These are phyloP conservation scores for Chelonus insularis DNA, from an alignment of 1,140 invertebrate genomes.

Conservation along the genomic window DNA sequence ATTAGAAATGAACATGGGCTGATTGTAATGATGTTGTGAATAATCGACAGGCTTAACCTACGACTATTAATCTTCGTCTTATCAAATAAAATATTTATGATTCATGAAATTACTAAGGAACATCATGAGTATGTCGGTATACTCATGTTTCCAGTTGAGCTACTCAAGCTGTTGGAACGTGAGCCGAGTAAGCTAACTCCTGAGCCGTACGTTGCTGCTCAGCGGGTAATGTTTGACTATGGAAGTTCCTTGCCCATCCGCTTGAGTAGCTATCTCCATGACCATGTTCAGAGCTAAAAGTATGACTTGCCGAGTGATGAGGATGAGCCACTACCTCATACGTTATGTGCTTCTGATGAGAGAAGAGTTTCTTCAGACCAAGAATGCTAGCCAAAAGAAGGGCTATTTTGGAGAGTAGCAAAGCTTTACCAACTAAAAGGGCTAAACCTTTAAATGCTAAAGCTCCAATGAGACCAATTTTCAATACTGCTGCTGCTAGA, in stretches of 20 bases:
- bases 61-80: too few species aligned
- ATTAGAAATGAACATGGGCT: too few species aligned
- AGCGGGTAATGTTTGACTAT: conserved; percentile 51
- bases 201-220: conserved; percentile 61
- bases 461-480: conserved; percentile 77
- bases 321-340: conserved; percentile 74
- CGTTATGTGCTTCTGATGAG: conserved; percentile 72
- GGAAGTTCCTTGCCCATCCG: conserved; percentile 66
- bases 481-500: conserved; percentile 74
- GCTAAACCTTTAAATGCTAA: conserved; percentile 78
- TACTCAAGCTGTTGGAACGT: conserved; percentile 46
- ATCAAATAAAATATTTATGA: too few species aligned
- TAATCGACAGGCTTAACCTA: too few species aligned
- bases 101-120: neutral
- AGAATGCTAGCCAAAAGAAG: conserved; percentile 77
- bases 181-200: conserved; percentile 68
- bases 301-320: conserved; percentile 63
- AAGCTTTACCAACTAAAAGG: conserved; percentile 80
- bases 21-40: too few species aligned
- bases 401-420: conserved; percentile 80
- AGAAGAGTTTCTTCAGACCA: conserved; percentile 80
- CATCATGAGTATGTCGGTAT: conserved; percentile 21
- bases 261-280: conserved; percentile 61
- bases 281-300: conserved; percentile 52
- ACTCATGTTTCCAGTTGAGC: neutral